A percentile compares a stretch with the other conserved stretches of the same genome.
Conservation (phyloP, 2,113 vertebrate species). For the Okapia johnstoni region DNA sequence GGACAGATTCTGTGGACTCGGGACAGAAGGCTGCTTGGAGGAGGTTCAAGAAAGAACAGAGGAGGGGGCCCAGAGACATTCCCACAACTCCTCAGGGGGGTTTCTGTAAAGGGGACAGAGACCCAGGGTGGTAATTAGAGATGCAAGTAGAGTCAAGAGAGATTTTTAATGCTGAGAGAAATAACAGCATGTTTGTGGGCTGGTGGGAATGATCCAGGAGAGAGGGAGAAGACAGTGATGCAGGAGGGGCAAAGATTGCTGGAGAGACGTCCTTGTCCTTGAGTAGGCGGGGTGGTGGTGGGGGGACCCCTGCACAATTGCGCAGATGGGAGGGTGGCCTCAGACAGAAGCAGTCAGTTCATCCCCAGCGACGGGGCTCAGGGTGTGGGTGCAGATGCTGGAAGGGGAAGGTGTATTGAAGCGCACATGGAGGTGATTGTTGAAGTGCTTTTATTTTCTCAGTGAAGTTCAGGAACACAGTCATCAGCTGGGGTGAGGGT, state of each 20-base stretch:
- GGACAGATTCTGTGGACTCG: not conserved
- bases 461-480: not conserved
- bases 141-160: not conserved
- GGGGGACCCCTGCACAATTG: not conserved
- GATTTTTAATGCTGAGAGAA: not conserved
- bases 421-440: not conserved
- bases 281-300: not conserved
- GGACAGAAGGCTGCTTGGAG: not conserved
- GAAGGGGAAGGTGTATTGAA: rapidly evolving
- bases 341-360: not conserved
- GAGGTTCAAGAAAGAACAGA: not conserved
- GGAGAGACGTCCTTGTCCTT: not conserved
- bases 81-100: not conserved
- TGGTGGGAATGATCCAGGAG: not conserved
- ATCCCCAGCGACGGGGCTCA: not conserved
- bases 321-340: not conserved
- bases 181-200: not conserved
- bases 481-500: not conserved
- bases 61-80: not conserved
- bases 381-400: not conserved
- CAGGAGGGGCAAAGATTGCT: not conserved
- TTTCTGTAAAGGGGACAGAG: not conserved
- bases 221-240: not conserved
- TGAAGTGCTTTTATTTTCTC: not conserved
- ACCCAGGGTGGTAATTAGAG: not conserved